phyloP scores from a whole-genome alignment of 2,113 vertebrate genomes.

The Phalacrocorax brasilianus region DNA sequence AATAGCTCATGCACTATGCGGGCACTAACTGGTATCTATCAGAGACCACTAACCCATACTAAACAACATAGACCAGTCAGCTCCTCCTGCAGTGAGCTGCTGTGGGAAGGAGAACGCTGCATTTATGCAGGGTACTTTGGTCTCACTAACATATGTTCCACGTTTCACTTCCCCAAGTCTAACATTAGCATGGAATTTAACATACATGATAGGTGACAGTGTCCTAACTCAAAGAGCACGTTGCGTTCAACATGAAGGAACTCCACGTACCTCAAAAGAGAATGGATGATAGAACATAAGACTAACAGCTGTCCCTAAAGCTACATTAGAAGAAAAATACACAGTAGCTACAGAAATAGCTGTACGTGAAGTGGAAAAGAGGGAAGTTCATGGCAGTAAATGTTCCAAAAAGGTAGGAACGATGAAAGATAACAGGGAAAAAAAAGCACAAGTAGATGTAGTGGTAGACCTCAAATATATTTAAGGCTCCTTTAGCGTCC shows the following conservation, averaged over 20 bases:
- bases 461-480: background rate
- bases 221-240: background rate
- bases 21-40: background rate
- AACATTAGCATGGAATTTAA: background rate
- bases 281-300: background rate
- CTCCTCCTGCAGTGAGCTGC: background rate
- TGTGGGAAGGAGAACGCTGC: background rate
- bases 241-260: fast-evolving
- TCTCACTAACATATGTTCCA: background rate
- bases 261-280: background rate
- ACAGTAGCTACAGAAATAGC: background rate
- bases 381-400: background rate
- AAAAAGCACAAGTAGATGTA: background rate
- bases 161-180: background rate
- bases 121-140: fast-evolving
- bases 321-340: background rate
- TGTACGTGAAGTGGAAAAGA: background rate
- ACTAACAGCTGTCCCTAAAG: background rate
- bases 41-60: background rate
- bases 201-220: background rate
- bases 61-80: background rate
- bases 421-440: background rate
- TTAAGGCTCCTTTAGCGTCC: background rate
- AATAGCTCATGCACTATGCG: background rate
- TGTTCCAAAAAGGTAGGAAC: background rate